Evolutionary conservation across 2,888 invertebrate species (phyloP).

Genomic region (Euzophera pinguis): DNA sequence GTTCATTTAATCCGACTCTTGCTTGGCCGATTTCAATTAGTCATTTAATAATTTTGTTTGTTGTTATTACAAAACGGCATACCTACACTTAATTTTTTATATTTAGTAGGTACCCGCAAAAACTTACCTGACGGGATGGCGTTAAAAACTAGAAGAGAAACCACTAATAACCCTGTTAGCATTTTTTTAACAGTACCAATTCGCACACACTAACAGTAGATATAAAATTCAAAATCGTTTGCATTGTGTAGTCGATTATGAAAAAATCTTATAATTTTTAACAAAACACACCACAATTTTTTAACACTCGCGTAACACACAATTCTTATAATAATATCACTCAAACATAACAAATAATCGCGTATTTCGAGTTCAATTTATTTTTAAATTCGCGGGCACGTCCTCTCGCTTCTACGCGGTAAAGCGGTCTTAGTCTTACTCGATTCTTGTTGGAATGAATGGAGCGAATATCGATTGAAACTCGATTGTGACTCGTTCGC

Average conservation of each 20-base stretch:
- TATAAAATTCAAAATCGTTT: conserved; percentile 57
- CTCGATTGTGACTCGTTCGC: conserved; percentile 3
- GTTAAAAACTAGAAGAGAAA: conserved; percentile 50
- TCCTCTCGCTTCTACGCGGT: conserved; percentile 39
- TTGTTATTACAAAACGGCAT: too few species aligned
- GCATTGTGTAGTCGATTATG: conserved; percentile 56
- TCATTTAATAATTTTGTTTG: too few species aligned
- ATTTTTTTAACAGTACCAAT: conserved; percentile 59
- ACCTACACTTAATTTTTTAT: too few species aligned
- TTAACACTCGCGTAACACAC: conserved; percentile 40
- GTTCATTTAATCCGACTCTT: too few species aligned
- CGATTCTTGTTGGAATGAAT: conserved; percentile 14
- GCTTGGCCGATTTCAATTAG: too few species aligned
- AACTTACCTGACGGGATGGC: conserved; percentile 58
- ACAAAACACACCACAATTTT: conserved; percentile 44
- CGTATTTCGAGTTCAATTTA: conserved; percentile 36
- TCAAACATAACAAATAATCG: conserved; percentile 26
- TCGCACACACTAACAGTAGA: conserved; percentile 50
- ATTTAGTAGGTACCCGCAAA: conserved; percentile 9
- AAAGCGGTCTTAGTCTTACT: conserved; percentile 39
- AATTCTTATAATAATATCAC: conserved; percentile 42
- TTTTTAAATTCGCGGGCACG: conserved; percentile 45
- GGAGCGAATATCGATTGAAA: conserved; percentile 6
- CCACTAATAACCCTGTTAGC: conserved; percentile 63
- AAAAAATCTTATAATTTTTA: conserved; percentile 36